Evolutionary conservation across 2,113 vertebrate genomes (phyloP).

Genomic region (Elgaria multicarinata): DNA sequence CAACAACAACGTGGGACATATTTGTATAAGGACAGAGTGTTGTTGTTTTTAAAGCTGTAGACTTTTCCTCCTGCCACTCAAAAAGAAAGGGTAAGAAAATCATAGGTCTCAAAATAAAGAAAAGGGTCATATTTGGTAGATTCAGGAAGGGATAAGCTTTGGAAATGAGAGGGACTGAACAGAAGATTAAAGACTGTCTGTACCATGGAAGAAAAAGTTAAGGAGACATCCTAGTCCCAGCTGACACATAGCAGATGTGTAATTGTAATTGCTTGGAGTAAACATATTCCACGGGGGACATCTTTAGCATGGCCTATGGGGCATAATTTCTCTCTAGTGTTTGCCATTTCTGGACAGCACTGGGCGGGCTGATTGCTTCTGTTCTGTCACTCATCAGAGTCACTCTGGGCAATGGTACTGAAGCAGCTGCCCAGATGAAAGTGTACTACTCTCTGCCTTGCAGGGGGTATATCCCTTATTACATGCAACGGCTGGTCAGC

Average conservation of each 20-base stretch:
- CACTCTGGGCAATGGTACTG: neutral
- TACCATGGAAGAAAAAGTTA: neutral
- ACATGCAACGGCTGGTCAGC: neutral
- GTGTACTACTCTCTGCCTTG: slow-evolving; percentile 29
- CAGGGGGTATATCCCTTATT: neutral
- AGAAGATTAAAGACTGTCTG: neutral
- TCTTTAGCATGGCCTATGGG: slow-evolving; percentile 49
- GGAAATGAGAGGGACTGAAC: neutral
- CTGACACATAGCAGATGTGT: slow-evolving; percentile 48
- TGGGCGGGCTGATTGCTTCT: neutral
- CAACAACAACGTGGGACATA: neutral
- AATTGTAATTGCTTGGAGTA: slow-evolving; percentile 42
- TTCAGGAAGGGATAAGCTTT: neutral
- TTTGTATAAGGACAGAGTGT: neutral
- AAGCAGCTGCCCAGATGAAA: slow-evolving; percentile 44
- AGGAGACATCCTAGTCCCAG: slow-evolving; percentile 21
- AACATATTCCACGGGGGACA: slow-evolving; percentile 33
- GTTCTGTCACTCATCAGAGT: slow-evolving; percentile 3
- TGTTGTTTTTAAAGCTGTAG: neutral
- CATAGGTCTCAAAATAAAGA: neutral
- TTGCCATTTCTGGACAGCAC: fast-evolving
- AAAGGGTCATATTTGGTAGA: neutral
- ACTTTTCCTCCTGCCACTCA: neutral
- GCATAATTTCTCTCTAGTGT: neutral
- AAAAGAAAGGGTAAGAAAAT: neutral